A percentile compares a stretch with the other conserved stretches of the same genome.
These are phyloP conservation scores for Seriola rivoliana DNA, from an alignment of 2,113 vertebrate genomes.

Conservation along the genomic window DNA sequence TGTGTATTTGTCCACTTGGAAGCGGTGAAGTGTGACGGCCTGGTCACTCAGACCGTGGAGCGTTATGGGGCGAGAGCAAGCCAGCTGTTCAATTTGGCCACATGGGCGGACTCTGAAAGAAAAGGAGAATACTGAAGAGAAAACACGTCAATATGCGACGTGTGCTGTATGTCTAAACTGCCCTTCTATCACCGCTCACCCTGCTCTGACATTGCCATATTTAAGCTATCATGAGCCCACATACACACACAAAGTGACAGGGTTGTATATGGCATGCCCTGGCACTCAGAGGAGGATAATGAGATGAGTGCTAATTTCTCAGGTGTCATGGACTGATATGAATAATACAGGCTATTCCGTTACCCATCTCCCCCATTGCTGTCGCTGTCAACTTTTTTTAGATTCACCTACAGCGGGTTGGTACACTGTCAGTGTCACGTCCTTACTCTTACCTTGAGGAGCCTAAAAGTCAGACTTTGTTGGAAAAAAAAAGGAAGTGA, in stretches of 20 bases:
- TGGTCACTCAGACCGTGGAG: conserved; percentile 71
- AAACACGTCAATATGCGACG: conserved; percentile 36
- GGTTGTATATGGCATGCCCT: conserved; percentile 38
- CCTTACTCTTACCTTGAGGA: conserved; percentile 37
- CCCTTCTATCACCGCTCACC: conserved; percentile 20
- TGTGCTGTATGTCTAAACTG: conserved; percentile 43
- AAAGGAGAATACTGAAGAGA: conserved; percentile 58
- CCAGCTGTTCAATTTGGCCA: conserved; percentile 78
- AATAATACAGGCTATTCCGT: conserved; percentile 67
- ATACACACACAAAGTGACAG: conserved; percentile 37
- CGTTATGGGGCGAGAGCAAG: conserved; percentile 69
- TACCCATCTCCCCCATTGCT: conserved; percentile 39
- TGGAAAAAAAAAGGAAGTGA: conserved; percentile 2
- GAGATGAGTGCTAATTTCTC: conserved; percentile 72
- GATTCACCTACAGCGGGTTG: conserved; percentile 22
- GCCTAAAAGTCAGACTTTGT: conserved; percentile 41
- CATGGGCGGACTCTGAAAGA: conserved; percentile 61
- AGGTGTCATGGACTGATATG: conserved; percentile 69
- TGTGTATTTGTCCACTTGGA: conserved; percentile 66
- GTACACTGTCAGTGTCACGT: conserved; percentile 10
- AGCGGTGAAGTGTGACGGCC: conserved; percentile 70
- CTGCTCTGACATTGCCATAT: conserved; percentile 44
- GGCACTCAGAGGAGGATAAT: conserved; percentile 43
- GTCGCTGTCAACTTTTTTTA: conserved; percentile 39
- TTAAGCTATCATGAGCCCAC: conserved; percentile 31